Conservation (phyloP, 2,797 vertebrate genomes). For the Ctenochaetus hawaiiensis region DNA sequence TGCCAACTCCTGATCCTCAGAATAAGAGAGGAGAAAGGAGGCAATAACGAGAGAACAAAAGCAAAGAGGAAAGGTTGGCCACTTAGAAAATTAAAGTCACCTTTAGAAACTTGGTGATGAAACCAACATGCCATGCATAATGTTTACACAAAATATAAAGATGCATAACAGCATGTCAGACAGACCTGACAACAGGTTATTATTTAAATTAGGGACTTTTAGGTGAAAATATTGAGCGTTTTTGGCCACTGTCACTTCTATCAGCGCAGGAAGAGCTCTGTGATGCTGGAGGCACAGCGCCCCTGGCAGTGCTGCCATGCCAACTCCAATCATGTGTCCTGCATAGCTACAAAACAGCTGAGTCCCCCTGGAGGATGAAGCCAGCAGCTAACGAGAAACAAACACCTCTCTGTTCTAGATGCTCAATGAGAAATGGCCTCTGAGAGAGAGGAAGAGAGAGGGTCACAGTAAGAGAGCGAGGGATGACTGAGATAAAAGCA, state of each 20-base stretch:
- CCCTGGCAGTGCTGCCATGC: constrained; percentile 79
- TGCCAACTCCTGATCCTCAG: constrained; percentile 44
- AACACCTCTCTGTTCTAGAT: constrained; percentile 71
- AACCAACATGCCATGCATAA: constrained; percentile 8
- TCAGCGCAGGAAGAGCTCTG: constrained; percentile 54
- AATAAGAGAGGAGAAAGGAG: constrained; percentile 18
- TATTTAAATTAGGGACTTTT: constrained; percentile 56
- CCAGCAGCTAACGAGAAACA: constrained; percentile 77
- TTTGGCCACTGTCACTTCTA: constrained; percentile 55
- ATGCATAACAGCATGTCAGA: constrained; percentile 26
- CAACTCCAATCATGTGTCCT: constrained; percentile 82
- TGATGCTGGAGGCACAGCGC: constrained; percentile 72
- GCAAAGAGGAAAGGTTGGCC: constrained; percentile 26
- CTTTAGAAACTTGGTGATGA: constrained; percentile 18
- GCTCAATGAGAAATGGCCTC: constrained; percentile 57
- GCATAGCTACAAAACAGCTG: constrained; percentile 73
- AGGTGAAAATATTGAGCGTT: constrained; percentile 49
- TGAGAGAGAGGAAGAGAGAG: constrained; percentile 22
- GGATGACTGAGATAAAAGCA: constrained; percentile 13
- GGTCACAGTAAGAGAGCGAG: constrained; percentile 24
- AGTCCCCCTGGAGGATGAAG: constrained; percentile 68
- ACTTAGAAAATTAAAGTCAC: constrained; percentile 37
- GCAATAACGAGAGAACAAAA: constrained; percentile 20
- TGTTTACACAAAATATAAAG: constrained; percentile 40
- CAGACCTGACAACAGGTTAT: constrained; percentile 34